Base-by-base conservation (phyloP, 2,888 invertebrate species). In the Zeuzera pyrina region DNA sequence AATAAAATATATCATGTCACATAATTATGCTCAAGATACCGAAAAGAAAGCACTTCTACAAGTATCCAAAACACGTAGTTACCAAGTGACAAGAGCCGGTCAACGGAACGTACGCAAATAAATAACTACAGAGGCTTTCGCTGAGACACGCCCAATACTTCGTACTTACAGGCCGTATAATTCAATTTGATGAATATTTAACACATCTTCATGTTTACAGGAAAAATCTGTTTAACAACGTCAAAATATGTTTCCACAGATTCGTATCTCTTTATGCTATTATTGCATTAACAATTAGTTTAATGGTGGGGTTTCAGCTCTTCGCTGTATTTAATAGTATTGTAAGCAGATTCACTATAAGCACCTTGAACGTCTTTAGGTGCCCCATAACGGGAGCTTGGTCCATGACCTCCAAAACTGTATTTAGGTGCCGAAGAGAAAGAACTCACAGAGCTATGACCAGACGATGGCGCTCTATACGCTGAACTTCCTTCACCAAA, bases 261-360 rank as follows among this genome's bases (percentile, higher is more conserved):
- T 12, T 10, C 13, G 7, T 10, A 8, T 12, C 11, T 8, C 12
- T 25, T 25, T 11, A 12, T n/a, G n/a, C n/a, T n/a, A 25, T 12
- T 12, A 2, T 6, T 25, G 4, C 6, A 25, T 6, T 3, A 12
- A 19, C 8, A 12, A 25, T 25, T 25, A 25, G 13, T 25, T n/a
- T 22, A 22, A n/a, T 8, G 5, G 33, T 60, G 61, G n/a, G 81
- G 73, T 33, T 79, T 83, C 7, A 84, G 47, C 44, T 76, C 79
- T 43, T 74, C 71, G 49, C 84, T 84, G 49, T 84, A 84, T 49
- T 83, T 84, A 33, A 84, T 84, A 3, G 84, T 84, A 46, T 84
- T 79, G 49, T 84, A 84, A 0, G 67, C 51, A 30, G 61, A 63
- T 51, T 79, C 79, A 41, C 81, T 81, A 42, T 69, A 70, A 10